These are phyloP conservation scores for Osmerus eperlanus DNA, from an alignment of 2,113 vertebrate genomes.

Conservation along the genomic window DNA sequence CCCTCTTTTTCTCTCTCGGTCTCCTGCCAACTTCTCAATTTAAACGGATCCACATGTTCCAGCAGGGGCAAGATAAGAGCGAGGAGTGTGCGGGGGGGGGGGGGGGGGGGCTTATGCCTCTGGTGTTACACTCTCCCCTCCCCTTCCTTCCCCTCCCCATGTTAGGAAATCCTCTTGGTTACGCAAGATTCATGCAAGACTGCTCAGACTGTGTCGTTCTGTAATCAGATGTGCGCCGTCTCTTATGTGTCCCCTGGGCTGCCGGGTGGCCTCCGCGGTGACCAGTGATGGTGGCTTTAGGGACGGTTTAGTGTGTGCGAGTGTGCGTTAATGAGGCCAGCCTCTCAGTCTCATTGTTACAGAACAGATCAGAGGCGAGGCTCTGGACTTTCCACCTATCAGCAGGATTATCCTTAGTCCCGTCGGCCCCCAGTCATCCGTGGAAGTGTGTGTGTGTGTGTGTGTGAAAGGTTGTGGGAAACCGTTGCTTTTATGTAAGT, in stretches of 20 bases:
- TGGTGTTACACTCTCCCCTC: not conserved
- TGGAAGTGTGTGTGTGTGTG: not conserved
- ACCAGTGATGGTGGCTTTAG: not conserved
- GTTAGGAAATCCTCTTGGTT: not conserved
- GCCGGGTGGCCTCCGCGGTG: not conserved
- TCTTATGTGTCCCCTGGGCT: not conserved
- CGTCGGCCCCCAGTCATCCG: not conserved
- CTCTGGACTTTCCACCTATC: not conserved
- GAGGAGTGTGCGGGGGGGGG: too few relatives aligned
- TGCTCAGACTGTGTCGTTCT: not conserved
- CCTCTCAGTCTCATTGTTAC: not conserved
- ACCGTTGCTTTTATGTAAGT: not conserved
- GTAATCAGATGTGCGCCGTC: not conserved
- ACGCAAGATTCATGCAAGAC: constrained; percentile 2
- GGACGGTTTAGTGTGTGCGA: not conserved
- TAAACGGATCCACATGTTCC: too few relatives aligned
- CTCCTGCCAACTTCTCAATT: too few relatives aligned
- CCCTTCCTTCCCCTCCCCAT: not conserved
- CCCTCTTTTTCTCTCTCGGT: not conserved
- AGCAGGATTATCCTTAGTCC: not conserved
- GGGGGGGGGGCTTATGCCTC: not conserved
- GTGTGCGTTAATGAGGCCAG: not conserved
- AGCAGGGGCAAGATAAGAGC: too few relatives aligned
- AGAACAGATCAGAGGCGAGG: not conserved
- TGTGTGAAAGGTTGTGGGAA: not conserved